These are phyloP conservation scores for Rhinoptilus africanus DNA, from an alignment of 2,113 vertebrate genomes.

Conservation along the genomic window DNA sequence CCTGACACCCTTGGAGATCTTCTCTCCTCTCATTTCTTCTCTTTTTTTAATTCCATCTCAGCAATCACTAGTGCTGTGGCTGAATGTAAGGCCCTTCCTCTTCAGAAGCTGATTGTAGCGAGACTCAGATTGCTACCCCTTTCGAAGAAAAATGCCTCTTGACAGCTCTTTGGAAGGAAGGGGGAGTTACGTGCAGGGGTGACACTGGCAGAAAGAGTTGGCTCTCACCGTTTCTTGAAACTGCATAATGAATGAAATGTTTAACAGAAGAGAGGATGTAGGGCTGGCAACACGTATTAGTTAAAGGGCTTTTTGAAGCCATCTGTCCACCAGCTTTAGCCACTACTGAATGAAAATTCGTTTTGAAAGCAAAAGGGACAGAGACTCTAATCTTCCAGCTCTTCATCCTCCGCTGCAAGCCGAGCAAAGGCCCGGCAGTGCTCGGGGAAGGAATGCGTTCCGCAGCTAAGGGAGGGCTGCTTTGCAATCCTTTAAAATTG, in stretches of 20 bases:
- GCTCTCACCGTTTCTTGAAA: not conserved
- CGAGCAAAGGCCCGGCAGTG: not conserved
- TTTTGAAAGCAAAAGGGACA: slow-evolving; percentile 40
- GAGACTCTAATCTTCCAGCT: slow-evolving; percentile 45
- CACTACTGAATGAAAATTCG: slow-evolving; percentile 31
- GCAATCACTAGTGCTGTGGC: not conserved
- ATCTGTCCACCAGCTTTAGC: slow-evolving; percentile 61
- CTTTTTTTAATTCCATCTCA: not conserved
- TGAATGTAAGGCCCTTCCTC: slow-evolving; percentile 47
- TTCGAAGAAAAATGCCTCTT: slow-evolving; percentile 56
- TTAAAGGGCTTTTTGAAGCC: slow-evolving; percentile 61
- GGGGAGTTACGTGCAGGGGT: slow-evolving; percentile 29
- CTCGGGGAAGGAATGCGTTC: not conserved
- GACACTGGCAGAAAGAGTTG: slow-evolving; percentile 55
- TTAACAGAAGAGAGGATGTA: slow-evolving; percentile 61
- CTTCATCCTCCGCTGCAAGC: not conserved
- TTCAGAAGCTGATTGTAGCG: slow-evolving; percentile 30
- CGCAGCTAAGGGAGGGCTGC: not conserved
- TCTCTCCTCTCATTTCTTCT: not conserved
- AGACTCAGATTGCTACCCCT: slow-evolving; percentile 22
- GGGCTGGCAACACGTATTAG: slow-evolving; percentile 60
- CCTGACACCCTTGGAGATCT: not conserved
- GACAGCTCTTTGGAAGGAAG: slow-evolving; percentile 61
- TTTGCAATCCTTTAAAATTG: not conserved
- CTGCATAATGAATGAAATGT: slow-evolving; percentile 61